A percentile compares a stretch with the other conserved stretches of the same genome.
phyloP scores from a whole-genome alignment of 2,113 vertebrate species.

The Rana temporaria region DNA sequence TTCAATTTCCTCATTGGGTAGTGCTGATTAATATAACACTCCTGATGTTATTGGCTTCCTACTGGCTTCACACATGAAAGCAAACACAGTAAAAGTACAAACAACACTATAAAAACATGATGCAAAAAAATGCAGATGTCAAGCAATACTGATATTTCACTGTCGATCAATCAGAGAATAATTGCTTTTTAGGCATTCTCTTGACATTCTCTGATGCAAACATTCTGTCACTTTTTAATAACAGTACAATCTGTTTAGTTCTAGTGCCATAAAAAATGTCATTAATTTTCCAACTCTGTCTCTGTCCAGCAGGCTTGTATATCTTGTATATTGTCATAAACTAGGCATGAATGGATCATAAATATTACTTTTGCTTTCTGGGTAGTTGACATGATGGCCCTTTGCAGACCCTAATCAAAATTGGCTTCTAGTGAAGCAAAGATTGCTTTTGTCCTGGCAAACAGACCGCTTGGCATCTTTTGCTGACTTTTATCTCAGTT shows the following conservation, averaged over 20 bases:
- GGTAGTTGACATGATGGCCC: neutral
- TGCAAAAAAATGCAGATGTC: constrained; percentile 14
- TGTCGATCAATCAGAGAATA: constrained; percentile 16
- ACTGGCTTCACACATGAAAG: constrained; percentile 9
- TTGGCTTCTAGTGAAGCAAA: no score
- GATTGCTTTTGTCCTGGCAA: no score
- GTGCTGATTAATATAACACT: constrained; percentile 45
- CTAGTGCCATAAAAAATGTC: neutral
- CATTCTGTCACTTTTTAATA: constrained; percentile 13
- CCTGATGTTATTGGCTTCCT: neutral
- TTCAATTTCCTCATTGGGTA: constrained; percentile 45
- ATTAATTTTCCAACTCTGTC: neutral
- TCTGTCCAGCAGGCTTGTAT: neutral
- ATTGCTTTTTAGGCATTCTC: constrained; percentile 3
- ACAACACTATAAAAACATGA: neutral
- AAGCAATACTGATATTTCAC: constrained; percentile 28
- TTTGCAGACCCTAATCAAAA: no score
- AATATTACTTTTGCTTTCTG: neutral
- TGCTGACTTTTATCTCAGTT: no score
- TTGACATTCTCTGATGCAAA: constrained; percentile 9
- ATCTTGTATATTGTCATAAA: neutral
- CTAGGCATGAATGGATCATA: neutral
- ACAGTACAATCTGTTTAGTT: constrained; percentile 8
- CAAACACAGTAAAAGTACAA: constrained; percentile 15
- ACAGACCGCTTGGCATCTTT: no score